phyloP scores from a whole-genome alignment of 2,113 vertebrate genomes.

The Syrrhaptes paradoxus region DNA sequence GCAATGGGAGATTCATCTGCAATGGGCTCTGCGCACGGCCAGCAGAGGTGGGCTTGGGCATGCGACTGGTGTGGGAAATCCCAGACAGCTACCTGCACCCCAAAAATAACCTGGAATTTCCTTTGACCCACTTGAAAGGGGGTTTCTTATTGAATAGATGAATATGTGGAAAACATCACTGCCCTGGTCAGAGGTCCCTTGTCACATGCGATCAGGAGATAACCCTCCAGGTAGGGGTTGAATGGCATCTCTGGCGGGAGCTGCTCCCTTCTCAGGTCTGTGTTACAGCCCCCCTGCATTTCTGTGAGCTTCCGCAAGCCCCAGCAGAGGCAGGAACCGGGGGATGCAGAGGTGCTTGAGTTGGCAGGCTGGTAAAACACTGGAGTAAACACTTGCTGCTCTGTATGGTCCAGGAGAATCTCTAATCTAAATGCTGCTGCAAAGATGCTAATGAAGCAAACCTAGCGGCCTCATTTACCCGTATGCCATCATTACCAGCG shows the following conservation, averaged over 20 bases:
- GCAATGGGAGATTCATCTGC: not conserved
- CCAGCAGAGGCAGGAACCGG: not conserved
- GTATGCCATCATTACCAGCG: not conserved
- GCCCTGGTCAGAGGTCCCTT: not conserved
- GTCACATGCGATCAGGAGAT: not conserved
- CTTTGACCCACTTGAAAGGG: not conserved
- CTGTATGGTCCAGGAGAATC: not conserved
- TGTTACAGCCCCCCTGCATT: not conserved
- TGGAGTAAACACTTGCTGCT: not conserved
- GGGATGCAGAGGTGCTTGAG: not conserved
- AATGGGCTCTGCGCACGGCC: not conserved
- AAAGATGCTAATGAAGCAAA: conserved; percentile 18
- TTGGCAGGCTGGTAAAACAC: not conserved
- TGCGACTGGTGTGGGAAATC: not conserved
- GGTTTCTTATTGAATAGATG: not conserved
- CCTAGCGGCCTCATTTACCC: conserved; percentile 23
- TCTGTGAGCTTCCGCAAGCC: not conserved
- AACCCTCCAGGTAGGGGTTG: rapidly evolving
- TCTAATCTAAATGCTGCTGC: conserved; percentile 20
- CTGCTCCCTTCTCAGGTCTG: not conserved
- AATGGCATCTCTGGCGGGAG: not conserved
- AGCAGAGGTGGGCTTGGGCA: not conserved
- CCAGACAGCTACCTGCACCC: not conserved
- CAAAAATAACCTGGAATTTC: rapidly evolving
- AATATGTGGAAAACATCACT: not conserved